Evolutionary conservation across 2,888 invertebrate species (phyloP).

Genomic region (Tenthredo mesomela): DNA sequence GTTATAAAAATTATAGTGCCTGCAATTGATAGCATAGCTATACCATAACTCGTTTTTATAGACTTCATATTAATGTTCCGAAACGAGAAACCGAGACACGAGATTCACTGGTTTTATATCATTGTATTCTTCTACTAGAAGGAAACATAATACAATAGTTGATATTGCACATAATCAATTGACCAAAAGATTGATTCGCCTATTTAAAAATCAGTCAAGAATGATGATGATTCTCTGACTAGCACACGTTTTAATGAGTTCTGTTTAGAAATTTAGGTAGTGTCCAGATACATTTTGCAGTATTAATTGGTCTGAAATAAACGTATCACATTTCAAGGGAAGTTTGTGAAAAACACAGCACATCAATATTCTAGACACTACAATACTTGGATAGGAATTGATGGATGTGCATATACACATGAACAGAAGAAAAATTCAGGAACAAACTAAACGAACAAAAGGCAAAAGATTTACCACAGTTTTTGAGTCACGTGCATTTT

Average conservation of each 20-base stretch:
- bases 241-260: neutral
- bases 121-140: neutral
- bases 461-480: neutral
- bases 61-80: neutral
- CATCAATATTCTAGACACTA: neutral
- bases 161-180: neutral
- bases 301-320: neutral
- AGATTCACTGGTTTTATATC: neutral
- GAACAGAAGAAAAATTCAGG: neutral
- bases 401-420: neutral
- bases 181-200: neutral
- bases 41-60: neutral
- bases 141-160: neutral
- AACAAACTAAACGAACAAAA: neutral
- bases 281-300: neutral
- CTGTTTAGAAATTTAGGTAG: neutral
- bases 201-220: neutral
- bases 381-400: neutral
- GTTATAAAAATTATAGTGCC: neutral
- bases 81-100: neutral
- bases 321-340: neutral
- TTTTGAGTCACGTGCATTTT: constrained; percentile 19
- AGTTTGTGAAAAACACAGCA: neutral
- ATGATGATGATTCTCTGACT: neutral
- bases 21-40: neutral